These are phyloP conservation scores for Trichoplusia ni DNA, from an alignment of 1,140 invertebrate genomes.

Conservation along the genomic window DNA sequence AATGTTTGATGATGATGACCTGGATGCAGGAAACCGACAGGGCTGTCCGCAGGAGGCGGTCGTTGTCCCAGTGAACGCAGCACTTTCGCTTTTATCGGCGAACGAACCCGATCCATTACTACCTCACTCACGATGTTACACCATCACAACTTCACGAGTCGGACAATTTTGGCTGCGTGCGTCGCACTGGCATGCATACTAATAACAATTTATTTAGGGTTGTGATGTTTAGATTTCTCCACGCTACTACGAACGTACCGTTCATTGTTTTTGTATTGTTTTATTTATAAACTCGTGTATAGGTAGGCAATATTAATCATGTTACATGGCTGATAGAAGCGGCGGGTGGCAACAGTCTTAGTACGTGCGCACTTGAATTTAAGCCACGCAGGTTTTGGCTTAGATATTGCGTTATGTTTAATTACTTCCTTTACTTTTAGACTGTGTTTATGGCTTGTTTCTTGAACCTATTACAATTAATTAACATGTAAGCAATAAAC, in stretches of 20 bases:
- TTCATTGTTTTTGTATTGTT: constrained; percentile 42
- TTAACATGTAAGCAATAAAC: no score
- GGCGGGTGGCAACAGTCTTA: constrained; percentile 10
- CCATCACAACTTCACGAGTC: constrained; percentile 70
- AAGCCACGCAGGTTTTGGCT: not conserved
- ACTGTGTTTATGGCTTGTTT: no score
- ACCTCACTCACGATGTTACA: constrained; percentile 75
- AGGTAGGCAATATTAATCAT: constrained; percentile 26
- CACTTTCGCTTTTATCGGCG: constrained; percentile 80
- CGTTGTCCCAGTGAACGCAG: constrained; percentile 79
- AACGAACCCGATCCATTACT: constrained; percentile 79
- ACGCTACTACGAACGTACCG: constrained; percentile 44
- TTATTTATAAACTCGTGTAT: constrained; percentile 30
- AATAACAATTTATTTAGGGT: constrained; percentile 65
- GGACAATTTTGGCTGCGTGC: constrained; percentile 71
- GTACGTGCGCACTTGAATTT: not conserved
- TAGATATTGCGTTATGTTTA: no score
- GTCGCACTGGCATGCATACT: constrained; percentile 71
- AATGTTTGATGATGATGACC: constrained; percentile 51
- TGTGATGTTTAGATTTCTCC: constrained; percentile 74
- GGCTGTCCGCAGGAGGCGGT: constrained; percentile 70
- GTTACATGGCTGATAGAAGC: not conserved
- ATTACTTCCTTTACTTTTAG: no score
- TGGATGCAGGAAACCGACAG: constrained; percentile 58
- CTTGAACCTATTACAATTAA: no score